Conservation (phyloP, 1,140 invertebrate genomes). For the Aphidius ervi region DNA sequence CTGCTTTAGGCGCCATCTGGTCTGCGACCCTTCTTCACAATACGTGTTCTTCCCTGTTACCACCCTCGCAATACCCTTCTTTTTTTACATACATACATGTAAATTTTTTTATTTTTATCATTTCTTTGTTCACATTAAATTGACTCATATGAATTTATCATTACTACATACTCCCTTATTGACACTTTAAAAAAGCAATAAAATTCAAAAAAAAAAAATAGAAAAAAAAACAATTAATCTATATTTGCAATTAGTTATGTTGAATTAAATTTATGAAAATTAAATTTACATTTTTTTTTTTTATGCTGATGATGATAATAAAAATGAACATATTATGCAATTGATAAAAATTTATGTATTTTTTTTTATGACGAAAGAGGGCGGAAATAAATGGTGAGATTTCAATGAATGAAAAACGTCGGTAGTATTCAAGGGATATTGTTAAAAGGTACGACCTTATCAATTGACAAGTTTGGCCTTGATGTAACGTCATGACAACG, state of each 20-base stretch:
- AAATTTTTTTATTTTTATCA: background rate
- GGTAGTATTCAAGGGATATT: conserved; percentile 31
- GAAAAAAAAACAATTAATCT: too few relatives aligned
- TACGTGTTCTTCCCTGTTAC: conserved; percentile 29
- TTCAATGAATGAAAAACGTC: conserved; percentile 49
- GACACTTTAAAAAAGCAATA: too few relatives aligned
- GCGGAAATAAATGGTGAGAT: conserved; percentile 34
- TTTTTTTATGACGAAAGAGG: conserved; percentile 11
- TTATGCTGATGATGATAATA: too few relatives aligned
- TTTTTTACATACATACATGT: background rate
- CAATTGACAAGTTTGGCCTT: conserved; percentile 48
- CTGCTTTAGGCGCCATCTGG: conserved; percentile 43
- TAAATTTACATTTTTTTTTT: too few relatives aligned
- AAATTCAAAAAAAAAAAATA: too few relatives aligned
- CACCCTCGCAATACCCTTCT: conserved; percentile 12
- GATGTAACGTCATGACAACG: conserved; percentile 30
- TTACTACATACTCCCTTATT: too few relatives aligned
- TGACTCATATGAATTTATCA: too few relatives aligned
- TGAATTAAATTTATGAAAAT: too few relatives aligned
- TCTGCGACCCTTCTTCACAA: conserved; percentile 33
- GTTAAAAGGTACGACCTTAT: conserved; percentile 52
- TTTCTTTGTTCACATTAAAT: too few relatives aligned
- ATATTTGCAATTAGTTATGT: too few relatives aligned
- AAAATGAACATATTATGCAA: too few relatives aligned
- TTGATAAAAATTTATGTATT: too few relatives aligned